Evolutionary conservation across 2,888 invertebrate genomes (phyloP), one percentile per base, ranked within the genome.

Genomic region (Eupsilia transversa): DNA sequence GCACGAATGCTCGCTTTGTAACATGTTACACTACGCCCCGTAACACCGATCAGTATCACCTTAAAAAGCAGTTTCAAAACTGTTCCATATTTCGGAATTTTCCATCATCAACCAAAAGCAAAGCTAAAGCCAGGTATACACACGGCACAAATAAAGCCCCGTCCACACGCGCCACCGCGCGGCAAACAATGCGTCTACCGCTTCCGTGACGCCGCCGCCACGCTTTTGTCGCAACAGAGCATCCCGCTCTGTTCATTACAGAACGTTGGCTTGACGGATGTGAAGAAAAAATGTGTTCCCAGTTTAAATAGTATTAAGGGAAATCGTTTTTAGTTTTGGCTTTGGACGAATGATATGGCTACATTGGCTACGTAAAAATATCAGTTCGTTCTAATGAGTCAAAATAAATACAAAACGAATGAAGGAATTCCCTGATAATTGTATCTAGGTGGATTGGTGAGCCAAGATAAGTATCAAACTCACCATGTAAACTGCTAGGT

Each of bases 141-240:
- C 41, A 72, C 73, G 70, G 71, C 59, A 79, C 41, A 71, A 30
- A 69, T 77, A 85, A 75, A 85, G 63, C 67, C n/a, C 3, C 6
- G 63, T 56, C 0, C 70, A 75, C 74, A 79, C 67, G 56, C 68
- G 60, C 72, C 65, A 63, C 52, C 57, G 64, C 65, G 61, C 74
- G 69, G 65, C 60, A 63, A 69, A 83, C 85, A 86, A 86, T 79
- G 80, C 75, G 60, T 67, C 70, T 66, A 54, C 61, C 74, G 80
- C 61, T 83, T 83, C 67, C 77, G 74, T 74, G 38, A 52, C 60
- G 61, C 56, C 49, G 64, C 66, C 46, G 20, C 46, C 35, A 57
- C 56, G 61, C 59, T 30, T 77, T 86, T 84, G 87, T 84, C 59
- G 27, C 38, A 9, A 33, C 54, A 43, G 56, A 66, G 46, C 64